phyloP scores from a whole-genome alignment of 2,113 vertebrate genomes.

The Mobula hypostoma region DNA sequence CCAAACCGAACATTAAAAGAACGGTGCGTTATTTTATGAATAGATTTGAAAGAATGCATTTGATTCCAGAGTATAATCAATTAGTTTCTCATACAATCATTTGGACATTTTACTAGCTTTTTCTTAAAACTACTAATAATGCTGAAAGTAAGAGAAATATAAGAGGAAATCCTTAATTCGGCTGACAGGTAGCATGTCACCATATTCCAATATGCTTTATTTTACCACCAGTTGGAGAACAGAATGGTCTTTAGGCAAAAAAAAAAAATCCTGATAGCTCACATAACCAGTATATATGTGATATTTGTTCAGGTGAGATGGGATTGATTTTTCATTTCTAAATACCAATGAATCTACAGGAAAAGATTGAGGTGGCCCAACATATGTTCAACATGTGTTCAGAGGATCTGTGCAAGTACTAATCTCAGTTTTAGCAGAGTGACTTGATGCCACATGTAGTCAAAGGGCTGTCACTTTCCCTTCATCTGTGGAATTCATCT shows the following conservation, averaged over 20 bases:
- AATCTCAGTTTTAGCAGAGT: too few relatives aligned
- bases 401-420: too few relatives aligned
- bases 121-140: not conserved
- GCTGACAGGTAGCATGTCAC: not conserved
- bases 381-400: too few relatives aligned
- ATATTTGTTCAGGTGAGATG: not conserved
- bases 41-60: slow-evolving; percentile 3
- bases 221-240: not conserved
- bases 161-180: not conserved
- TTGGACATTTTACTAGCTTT: not conserved
- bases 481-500: too few relatives aligned
- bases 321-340: too few relatives aligned
- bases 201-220: not conserved
- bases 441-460: too few relatives aligned
- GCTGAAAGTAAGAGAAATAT: not conserved
- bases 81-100: not conserved
- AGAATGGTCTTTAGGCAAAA: not conserved
- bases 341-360: too few relatives aligned
- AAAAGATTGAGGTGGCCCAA: too few relatives aligned
- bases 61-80: not conserved
- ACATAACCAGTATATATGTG: not conserved
- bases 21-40: not conserved
- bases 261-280: not conserved
- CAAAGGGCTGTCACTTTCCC: too few relatives aligned
- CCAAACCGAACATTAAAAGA: not conserved